phyloP scores from a whole-genome alignment of 2,797 vertebrate genomes.

The Champsocephalus esox region DNA sequence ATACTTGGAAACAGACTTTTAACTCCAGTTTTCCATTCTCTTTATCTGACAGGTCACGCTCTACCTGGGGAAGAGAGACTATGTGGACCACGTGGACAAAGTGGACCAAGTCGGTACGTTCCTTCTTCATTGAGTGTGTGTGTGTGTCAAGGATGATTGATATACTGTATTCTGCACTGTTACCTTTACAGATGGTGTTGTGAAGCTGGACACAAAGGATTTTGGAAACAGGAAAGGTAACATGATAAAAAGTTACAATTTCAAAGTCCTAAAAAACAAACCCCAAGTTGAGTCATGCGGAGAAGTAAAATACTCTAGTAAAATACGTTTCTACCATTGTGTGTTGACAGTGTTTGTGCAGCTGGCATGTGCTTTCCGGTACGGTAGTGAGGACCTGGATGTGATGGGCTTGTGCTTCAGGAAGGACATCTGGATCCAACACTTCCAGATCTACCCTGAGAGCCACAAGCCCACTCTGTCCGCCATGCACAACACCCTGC shows the following conservation, averaged over 20 bases:
- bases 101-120: conserved; percentile 89
- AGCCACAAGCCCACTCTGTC: conserved; percentile 81
- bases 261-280: background rate
- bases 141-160: background rate
- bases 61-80: conserved; percentile 92
- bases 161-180: background rate
- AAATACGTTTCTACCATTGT: background rate
- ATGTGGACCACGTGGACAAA: conserved; percentile 85
- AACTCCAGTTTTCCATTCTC: background rate
- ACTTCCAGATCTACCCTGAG: conserved; percentile 86
- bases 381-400: conserved; percentile 92
- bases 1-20: background rate
- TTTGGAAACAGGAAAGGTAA: conserved; percentile 90
- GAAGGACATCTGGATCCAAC: conserved; percentile 91
- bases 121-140: background rate
- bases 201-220: conserved; percentile 88
- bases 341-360: conserved; percentile 87
- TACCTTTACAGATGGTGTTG: conserved; percentile 86
- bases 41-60: conserved; percentile 86
- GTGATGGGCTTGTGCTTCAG: conserved; percentile 92
- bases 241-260: background rate
- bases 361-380: conserved; percentile 92
- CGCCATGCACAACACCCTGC: conserved; percentile 87
- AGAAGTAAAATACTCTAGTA: fast-evolving
- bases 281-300: background rate